These are phyloP conservation scores for Microcebus jonahi DNA, from an alignment of 2,113 vertebrate genomes.

Conservation along the genomic window DNA sequence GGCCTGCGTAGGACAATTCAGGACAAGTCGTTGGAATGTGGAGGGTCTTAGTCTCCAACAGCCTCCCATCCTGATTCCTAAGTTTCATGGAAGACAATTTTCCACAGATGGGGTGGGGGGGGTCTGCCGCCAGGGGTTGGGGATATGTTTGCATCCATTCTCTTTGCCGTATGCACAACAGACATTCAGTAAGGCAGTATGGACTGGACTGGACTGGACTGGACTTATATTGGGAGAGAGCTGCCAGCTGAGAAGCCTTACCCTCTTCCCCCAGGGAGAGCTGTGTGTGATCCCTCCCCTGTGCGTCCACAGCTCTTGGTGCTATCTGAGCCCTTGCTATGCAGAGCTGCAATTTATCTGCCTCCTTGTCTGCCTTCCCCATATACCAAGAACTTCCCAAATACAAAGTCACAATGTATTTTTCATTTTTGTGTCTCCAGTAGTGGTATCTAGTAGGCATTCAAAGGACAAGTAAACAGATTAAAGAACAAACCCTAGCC, in stretches of 20 bases:
- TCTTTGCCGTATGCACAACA: not conserved
- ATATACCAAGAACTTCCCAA: not conserved
- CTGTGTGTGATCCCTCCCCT: not conserved
- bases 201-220: not conserved
- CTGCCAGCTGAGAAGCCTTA: not conserved
- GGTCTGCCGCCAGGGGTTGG: no score
- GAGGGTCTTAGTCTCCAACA: no score
- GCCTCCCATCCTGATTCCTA: no score
- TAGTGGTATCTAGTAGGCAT: not conserved
- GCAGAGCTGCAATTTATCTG: not conserved
- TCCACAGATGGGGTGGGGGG: no score
- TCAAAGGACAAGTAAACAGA: constrained; percentile 37
- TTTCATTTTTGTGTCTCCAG: constrained; percentile 21
- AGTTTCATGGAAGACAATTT: no score
- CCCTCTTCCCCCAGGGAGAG: not conserved
- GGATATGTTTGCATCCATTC: not conserved
- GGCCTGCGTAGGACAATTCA: no score
- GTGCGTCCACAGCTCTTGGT: not conserved
- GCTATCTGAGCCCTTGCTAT: not conserved
- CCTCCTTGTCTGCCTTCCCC: not conserved
- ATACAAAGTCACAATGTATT: not conserved
- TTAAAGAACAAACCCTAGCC: not conserved
- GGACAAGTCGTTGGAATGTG: no score
- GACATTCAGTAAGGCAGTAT: not conserved
- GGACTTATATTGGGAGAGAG: not conserved